Percentiles rank a stretch among this genome's conserved stretches.
Conservation (phyloP, 2,888 invertebrate species). For the Xestoiulus laeticollis region DNA sequence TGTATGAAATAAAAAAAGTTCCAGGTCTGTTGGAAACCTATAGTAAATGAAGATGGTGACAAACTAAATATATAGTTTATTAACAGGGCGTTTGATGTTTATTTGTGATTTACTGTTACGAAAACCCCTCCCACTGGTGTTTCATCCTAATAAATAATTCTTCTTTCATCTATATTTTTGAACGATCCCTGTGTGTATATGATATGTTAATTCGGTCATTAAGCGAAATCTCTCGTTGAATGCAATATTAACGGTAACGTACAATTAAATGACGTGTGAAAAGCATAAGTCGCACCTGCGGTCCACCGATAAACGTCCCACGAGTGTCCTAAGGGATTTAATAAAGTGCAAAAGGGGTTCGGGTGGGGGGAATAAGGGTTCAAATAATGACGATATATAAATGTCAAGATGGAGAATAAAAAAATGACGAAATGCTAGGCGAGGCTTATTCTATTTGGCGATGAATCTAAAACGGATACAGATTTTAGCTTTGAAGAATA, state of each 20-base stretch:
- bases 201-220: not conserved
- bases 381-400: constrained; percentile 3
- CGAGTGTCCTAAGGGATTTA: not conserved
- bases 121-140: too few species aligned
- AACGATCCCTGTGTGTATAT: not conserved
- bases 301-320: constrained; percentile 44
- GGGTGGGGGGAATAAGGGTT: not conserved
- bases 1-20: too few species aligned
- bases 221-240: not conserved
- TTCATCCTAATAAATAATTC: too few species aligned
- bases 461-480: not conserved
- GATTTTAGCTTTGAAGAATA: not conserved
- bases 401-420: not conserved
- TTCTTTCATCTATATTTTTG: not conserved
- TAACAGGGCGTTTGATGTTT: too few species aligned
- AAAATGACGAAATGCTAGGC: not conserved
- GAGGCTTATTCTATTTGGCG: not conserved
- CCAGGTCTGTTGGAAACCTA: too few species aligned
- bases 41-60: too few species aligned
- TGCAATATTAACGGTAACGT: constrained; percentile 1
- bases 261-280: constrained; percentile 9
- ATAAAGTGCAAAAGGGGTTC: not conserved
- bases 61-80: too few species aligned
- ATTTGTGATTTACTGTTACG: too few species aligned
- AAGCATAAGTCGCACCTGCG: constrained; percentile 39